Evolutionary conservation across 2,888 invertebrate species (phyloP), one percentile per base, ranked within the genome.

Genomic region (Sympetrum striolatum): DNA sequence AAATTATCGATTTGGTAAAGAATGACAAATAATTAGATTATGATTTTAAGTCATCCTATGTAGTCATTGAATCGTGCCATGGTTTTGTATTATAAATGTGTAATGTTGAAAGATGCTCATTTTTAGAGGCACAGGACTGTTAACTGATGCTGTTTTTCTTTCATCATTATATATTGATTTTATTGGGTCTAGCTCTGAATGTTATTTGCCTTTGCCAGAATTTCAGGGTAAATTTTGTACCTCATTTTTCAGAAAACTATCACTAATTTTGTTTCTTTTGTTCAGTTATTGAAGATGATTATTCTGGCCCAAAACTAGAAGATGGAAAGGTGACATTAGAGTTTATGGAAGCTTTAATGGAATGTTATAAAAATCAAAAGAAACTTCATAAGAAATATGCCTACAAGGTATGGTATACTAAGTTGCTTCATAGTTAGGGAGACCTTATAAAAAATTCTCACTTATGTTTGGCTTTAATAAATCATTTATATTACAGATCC

Each of bases 371-470:
- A 94, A 96, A 96, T 90, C 97, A 99, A 94, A 98, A 98, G 93
- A 98, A 97, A 94, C 95, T 99, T 91, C 99, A 99, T 95, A 96
- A 97, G 93, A 99, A 98, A 95, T 99, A 97, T 95, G 99, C 99
- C 39, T 99, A 98, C 94, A 98, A 98, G 96, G 98, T 98, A 94
- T 92, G 91, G 91, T 31, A 12, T 73, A 18, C n/a, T n/a, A 10
- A 12, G 18, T 18, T 1, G 18, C 53, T 53, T 53, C 5, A 18
- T 53, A 3, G 18, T 44, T 6, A 53, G 53, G 2, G 12, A 73
- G 25, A 14, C 73, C 2, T 60, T 37, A 18, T 73, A 18, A 53
- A 90, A 31, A 44, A 82, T 73, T 79, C 31, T 86, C n/a, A 53
- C 25, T 81, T 91, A 90, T 80, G 91, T 90, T 91, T 35, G 25